Base-by-base conservation (phyloP, 2,113 vertebrate genomes). In the Tympanuchus pallidicinctus region DNA sequence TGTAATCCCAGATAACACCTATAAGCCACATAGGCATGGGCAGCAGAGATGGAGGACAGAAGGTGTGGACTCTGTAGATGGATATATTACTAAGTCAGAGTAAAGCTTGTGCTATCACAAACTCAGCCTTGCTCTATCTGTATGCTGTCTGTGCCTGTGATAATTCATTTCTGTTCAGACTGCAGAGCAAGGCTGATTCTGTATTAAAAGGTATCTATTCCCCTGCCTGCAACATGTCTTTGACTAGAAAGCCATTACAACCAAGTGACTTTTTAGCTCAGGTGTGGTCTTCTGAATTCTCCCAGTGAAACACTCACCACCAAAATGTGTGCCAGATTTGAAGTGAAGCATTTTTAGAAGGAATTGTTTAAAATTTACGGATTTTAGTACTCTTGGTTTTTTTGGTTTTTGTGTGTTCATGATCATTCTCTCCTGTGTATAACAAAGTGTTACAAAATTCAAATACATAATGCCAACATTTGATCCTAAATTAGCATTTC, bases 131-230 rank as follows among this genome's bases (percentile, higher is more conserved):
- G 64, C 76, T 96, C 67, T 4, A 6, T 56, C 54, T 80, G 69
- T 57, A 22, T 34, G 61, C 74, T 67, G 42, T 50, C 78, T 74
- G 32, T 71, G 61, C 54, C 45, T 59, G 74, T 65, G 81, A 59
- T 78, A 94, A 89, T 82, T 93, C 50, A 86, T 86, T 90, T 89
- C 87, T 81, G 40, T 78, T 88, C 84, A 89, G 73, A 82, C 60
- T 67, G 79, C 25, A 94, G 48, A 88, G 28, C 47, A 93, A 91
- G 64, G 67, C 30, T 95, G 73, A 66, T 59, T 73, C 20, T 13
- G 13, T 76, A 64, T 86, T 73, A 78, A 78, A 78, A 91, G 57
- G 82, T 74, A 54, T 71, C 45, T 90, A 59, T 92, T 82, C 19
- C 47, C 79, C 43, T 95, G 71, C 57, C 30, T 59, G 52, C 69